A percentile compares a stretch with the other conserved stretches of the same genome.
Conservation (phyloP, 2,113 vertebrate genomes). For the Albula goreensis region DNA sequence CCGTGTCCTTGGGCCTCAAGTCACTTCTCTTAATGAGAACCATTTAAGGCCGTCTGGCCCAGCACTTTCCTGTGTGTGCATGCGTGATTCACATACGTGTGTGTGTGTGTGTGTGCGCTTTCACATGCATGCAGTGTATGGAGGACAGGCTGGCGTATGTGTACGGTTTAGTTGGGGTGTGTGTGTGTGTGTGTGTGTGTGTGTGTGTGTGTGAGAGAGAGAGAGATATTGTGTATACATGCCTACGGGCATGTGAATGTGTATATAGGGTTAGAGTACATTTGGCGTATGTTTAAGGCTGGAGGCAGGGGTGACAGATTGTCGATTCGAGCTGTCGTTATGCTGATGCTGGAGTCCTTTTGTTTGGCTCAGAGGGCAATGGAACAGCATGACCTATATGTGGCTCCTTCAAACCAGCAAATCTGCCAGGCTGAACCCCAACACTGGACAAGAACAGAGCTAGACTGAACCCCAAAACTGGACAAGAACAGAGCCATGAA, state of each 20-base stretch:
- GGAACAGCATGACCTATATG: conserved; percentile 34
- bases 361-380: conserved; percentile 23
- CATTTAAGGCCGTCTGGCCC: conserved; percentile 46
- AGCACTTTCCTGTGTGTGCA: conserved; percentile 45
- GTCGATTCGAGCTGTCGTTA: conserved; percentile 44
- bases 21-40: conserved; percentile 60
- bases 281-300: neutral
- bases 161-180: neutral
- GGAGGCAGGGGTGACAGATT: conserved; percentile 42
- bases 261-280: neutral
- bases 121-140: too few species aligned
- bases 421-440: too few species aligned
- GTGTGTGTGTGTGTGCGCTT: neutral
- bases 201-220: neutral
- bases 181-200: neutral
- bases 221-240: conserved; percentile 37
- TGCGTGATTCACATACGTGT: neutral
- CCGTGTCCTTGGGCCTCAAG: conserved; percentile 59
- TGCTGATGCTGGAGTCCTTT: conserved; percentile 46
- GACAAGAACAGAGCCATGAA: too few species aligned
- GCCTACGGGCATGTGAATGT: neutral
- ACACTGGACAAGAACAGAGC: too few species aligned
- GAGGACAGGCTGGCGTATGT: neutral
- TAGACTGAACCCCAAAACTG: too few species aligned
- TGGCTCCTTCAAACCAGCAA: conserved; percentile 14